These are phyloP conservation scores for Chironomus tepperi DNA, from an alignment of 1,140 invertebrate genomes.

Conservation along the genomic window DNA sequence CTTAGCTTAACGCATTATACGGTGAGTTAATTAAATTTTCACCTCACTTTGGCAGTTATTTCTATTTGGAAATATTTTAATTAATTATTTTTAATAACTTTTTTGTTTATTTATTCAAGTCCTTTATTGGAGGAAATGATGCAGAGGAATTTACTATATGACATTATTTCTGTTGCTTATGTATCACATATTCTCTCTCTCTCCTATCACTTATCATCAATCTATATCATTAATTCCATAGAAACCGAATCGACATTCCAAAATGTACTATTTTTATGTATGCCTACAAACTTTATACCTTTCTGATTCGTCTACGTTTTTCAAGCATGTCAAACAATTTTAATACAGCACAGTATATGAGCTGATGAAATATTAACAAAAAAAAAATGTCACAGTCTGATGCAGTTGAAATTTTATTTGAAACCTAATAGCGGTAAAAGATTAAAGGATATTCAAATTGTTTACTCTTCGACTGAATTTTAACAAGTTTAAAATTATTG, in stretches of 20 bases:
- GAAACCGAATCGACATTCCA: no score
- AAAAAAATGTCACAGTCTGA: not conserved
- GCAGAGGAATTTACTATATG: no score
- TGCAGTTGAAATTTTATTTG: constrained; percentile 5
- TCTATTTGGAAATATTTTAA: not conserved
- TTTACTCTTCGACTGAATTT: no score
- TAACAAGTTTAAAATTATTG: no score
- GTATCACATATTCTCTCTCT: no score
- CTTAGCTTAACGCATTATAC: not conserved
- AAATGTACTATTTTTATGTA: no score
- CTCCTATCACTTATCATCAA: no score
- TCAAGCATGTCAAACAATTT: no score
- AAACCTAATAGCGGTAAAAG: not conserved
- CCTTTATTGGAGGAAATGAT: not conserved
- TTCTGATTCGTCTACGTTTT: no score
- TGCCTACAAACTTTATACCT: no score
- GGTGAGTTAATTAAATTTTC: constrained; percentile 14
- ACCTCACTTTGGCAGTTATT: not conserved
- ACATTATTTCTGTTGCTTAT: no score
- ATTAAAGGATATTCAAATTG: not conserved
- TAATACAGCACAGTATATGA: not conserved
- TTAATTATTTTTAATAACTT: not conserved
- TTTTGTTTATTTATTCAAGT: not conserved
- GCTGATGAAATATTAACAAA: not conserved
- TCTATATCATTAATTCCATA: no score